These are phyloP conservation scores for Ichneumoninae sp. DNA, from an alignment of 2,888 invertebrate genomes.

Conservation along the genomic window DNA sequence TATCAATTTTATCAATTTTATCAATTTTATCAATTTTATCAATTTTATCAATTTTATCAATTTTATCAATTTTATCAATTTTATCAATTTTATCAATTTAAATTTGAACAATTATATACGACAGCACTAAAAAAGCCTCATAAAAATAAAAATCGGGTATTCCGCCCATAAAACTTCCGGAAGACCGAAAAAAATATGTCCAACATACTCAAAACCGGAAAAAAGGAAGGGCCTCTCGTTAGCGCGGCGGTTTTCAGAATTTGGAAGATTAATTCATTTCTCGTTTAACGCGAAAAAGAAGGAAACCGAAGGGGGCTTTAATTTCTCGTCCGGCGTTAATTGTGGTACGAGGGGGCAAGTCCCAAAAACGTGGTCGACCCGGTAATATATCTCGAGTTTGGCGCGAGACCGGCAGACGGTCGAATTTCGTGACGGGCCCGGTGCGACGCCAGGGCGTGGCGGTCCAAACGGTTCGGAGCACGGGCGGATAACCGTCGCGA, in stretches of 20 bases:
- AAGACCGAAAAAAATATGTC: constrained; percentile 22
- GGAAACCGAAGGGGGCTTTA: constrained; percentile 18
- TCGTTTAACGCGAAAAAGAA: constrained; percentile 53
- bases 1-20: too few relatives aligned
- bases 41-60: too few relatives aligned
- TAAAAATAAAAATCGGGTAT: too few relatives aligned
- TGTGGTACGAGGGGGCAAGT: constrained; percentile 29
- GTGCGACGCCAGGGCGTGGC: constrained; percentile 80
- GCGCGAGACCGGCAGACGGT: constrained; percentile 71
- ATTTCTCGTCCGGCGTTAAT: constrained; percentile 32
- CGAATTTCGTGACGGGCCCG: constrained; percentile 75
- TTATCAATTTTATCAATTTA: too few relatives aligned
- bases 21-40: too few relatives aligned
- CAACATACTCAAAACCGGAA: not conserved
- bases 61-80: too few relatives aligned
- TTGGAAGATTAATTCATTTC: constrained; percentile 67
- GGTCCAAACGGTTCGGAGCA: constrained; percentile 61
- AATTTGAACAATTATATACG: constrained; percentile 39
- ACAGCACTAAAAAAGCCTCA: constrained; percentile 6
- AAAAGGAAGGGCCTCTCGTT: constrained; percentile 20
- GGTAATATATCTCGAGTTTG: constrained; percentile 66
- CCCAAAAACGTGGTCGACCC: constrained; percentile 60
- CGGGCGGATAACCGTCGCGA: constrained; percentile 75
- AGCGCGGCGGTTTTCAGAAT: constrained; percentile 22
- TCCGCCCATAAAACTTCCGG: constrained; percentile 32